A percentile compares a stretch with the other conserved stretches of the same genome.
Conservation (phyloP, 1,140 invertebrate genomes). For the Drosophila funebris region DNA sequence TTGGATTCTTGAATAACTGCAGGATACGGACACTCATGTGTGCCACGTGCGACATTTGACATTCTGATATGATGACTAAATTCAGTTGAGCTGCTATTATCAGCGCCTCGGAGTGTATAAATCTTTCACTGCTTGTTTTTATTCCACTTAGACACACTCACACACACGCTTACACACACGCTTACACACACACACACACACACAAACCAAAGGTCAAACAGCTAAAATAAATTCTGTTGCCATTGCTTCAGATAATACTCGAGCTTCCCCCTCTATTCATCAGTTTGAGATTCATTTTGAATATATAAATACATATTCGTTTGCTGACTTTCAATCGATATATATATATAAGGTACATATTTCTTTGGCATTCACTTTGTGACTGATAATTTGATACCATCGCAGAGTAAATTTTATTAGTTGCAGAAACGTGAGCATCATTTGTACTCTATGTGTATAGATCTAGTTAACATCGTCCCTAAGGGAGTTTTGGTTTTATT, state of each 20-base stretch:
- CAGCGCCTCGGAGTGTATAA: slow-evolving; percentile 23
- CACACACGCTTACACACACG: not conserved
- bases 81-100: slow-evolving; percentile 49
- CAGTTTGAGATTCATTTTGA: not conserved
- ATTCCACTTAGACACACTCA: not conserved
- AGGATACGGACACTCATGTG: not conserved
- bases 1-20: not conserved
- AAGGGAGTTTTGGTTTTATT: too few species aligned
- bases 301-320: not conserved
- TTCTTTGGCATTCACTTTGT: slow-evolving; percentile 20
- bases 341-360: not conserved
- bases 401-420: slow-evolving; percentile 44
- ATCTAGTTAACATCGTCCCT: too few species aligned
- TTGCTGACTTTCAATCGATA: slow-evolving; percentile 13
- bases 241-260: not conserved
- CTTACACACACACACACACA: not conserved
- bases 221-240: slow-evolving; percentile 35
- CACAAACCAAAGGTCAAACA: slow-evolving; percentile 51
- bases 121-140: slow-evolving; percentile 25
- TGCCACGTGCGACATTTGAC: slow-evolving; percentile 37
- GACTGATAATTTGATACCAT: slow-evolving; percentile 59
- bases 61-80: slow-evolving; percentile 42
- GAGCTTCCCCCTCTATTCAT: not conserved
- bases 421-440: slow-evolving; percentile 37
- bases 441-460: slow-evolving; percentile 35